Conservation (phyloP, 2,888 invertebrate genomes). For the Mesorhabditis sp. region DNA sequence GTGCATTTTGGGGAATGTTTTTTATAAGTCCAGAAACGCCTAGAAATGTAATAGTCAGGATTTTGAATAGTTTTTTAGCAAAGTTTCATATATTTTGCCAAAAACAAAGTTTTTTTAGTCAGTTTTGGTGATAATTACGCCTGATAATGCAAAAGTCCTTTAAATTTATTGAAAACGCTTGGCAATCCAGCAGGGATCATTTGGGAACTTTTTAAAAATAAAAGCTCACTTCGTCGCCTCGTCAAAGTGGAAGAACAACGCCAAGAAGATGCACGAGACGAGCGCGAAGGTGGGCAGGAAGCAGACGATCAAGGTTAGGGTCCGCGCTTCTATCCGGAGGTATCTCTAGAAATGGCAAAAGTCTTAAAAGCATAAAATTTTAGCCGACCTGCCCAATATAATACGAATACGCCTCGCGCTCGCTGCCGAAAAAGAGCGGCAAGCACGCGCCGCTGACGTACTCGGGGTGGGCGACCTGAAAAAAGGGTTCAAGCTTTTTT, state of each 20-base stretch:
- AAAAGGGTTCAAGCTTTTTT: too few relatives aligned
- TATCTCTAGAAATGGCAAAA: not conserved
- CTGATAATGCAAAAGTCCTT: too few relatives aligned
- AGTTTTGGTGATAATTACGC: too few relatives aligned
- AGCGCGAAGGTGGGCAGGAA: slow-evolving; percentile 12
- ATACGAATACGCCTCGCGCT: not conserved
- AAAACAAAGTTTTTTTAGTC: too few relatives aligned
- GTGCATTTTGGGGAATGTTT: too few relatives aligned
- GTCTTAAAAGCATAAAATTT: not conserved
- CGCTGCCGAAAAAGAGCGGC: not conserved
- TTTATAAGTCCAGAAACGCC: too few relatives aligned
- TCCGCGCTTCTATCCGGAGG: not conserved
- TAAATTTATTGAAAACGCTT: too few relatives aligned
- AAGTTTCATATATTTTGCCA: too few relatives aligned
- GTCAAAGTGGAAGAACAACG: slow-evolving; percentile 12
- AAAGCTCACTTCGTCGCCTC: slow-evolving; percentile 12
- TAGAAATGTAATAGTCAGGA: too few relatives aligned
- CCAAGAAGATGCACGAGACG: slow-evolving; percentile 11
- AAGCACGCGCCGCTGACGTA: not conserved
- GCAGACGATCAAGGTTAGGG: slow-evolving; percentile 11
- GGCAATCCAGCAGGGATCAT: too few relatives aligned
- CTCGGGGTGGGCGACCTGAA: not conserved
- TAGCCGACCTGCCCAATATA: not conserved
- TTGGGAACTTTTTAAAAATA: too few relatives aligned
- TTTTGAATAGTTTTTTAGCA: too few relatives aligned